A percentile compares a stretch with the other conserved stretches of the same genome.
phyloP scores from a whole-genome alignment of 2,113 vertebrate species.

The Corvus cornix region DNA sequence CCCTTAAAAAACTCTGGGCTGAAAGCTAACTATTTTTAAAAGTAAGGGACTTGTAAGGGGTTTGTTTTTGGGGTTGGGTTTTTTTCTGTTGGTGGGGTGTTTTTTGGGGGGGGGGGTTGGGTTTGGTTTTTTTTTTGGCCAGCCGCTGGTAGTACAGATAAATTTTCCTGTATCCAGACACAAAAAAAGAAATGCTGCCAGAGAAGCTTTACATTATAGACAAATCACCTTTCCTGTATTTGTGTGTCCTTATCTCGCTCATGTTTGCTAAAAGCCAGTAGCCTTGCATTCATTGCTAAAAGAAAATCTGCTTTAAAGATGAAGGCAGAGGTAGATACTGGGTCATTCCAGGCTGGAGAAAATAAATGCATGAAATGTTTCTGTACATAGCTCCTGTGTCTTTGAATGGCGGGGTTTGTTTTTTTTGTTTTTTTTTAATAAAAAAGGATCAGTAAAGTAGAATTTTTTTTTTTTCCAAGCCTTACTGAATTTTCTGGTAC shows the following conservation, averaged over 20 bases:
- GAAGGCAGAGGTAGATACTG: not conserved
- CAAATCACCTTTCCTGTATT: not conserved
- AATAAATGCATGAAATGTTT: not conserved
- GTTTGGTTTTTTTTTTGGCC: not conserved
- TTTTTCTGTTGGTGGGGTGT: not conserved
- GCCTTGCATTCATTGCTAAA: not conserved
- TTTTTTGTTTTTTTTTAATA: no score
- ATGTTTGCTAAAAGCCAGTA: not conserved
- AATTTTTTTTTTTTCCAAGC: not conserved
- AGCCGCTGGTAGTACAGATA: not conserved
- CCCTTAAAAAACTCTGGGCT: not conserved
- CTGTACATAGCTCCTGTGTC: not conserved
- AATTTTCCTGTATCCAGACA: not conserved
- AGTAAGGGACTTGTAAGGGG: not conserved
- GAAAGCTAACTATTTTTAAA: not conserved
- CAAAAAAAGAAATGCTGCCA: not conserved
- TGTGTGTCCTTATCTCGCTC: not conserved
- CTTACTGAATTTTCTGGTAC: not conserved
- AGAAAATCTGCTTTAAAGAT: not conserved
- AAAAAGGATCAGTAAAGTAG: not conserved
- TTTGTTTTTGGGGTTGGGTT: not conserved
- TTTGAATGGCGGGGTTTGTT: not conserved
- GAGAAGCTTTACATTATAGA: not conserved
- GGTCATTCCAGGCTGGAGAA: not conserved
- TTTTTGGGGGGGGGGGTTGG: not conserved